phyloP scores from a whole-genome alignment of 2,888 invertebrate species.

The Cheilosia pagana region DNA sequence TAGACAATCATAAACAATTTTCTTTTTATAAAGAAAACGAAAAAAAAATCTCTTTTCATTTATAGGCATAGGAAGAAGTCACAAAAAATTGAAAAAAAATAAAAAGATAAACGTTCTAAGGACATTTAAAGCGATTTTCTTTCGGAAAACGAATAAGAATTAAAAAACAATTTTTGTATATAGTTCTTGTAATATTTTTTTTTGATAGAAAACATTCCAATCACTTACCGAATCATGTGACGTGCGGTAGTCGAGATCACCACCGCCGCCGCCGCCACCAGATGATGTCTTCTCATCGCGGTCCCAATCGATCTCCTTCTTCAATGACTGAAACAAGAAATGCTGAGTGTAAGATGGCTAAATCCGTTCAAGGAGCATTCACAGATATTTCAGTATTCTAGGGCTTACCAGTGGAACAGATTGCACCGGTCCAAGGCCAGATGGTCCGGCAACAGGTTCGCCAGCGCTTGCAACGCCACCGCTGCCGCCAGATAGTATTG shows the following conservation, averaged over 20 bases:
- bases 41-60: slow-evolving; percentile 45
- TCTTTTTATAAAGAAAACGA: slow-evolving; percentile 16
- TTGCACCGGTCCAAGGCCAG: slow-evolving; percentile 93
- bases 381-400: slow-evolving; percentile 46
- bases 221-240: slow-evolving; percentile 92
- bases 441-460: slow-evolving; percentile 87
- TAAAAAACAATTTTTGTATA: slow-evolving; percentile 72
- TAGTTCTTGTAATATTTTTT: slow-evolving; percentile 70
- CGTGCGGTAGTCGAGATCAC: slow-evolving; percentile 92
- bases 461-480: slow-evolving; percentile 67
- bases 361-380: slow-evolving; percentile 57
- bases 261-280: slow-evolving; percentile 85
- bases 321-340: slow-evolving; percentile 88
- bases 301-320: slow-evolving; percentile 95
- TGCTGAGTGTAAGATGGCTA: slow-evolving; percentile 72
- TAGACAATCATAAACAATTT: slow-evolving; percentile 60
- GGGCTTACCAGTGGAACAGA: slow-evolving; percentile 93
- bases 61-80: slow-evolving; percentile 76
- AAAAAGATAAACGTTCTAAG: slow-evolving; percentile 62
- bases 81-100: slow-evolving; percentile 75
- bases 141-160: slow-evolving; percentile 71
- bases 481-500: slow-evolving; percentile 77
- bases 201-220: slow-evolving; percentile 77
- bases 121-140: slow-evolving; percentile 72
- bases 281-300: slow-evolving; percentile 90